Percentiles rank a stretch among this genome's conserved stretches.
phyloP scores from a whole-genome alignment of 2,113 vertebrate genomes.

The Climacteris rufus region DNA sequence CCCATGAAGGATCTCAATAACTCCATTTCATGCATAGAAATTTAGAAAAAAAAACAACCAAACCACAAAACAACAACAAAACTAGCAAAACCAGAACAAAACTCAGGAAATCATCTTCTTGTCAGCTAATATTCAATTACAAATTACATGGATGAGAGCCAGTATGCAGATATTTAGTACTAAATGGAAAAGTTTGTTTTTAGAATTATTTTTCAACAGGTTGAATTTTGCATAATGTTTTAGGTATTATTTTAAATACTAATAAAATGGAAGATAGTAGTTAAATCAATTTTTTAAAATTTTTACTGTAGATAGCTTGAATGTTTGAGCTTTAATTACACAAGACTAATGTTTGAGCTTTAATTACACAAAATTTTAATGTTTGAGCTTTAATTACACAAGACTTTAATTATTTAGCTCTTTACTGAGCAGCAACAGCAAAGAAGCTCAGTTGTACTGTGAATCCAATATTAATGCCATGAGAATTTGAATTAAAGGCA shows the following conservation, averaged over 20 bases:
- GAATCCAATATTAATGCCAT: not conserved
- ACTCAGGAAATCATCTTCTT: not conserved
- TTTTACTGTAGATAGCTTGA: not conserved
- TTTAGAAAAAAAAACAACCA: fast-evolving
- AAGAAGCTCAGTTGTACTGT: not conserved
- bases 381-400: too few species aligned
- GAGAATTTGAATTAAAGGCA: not conserved
- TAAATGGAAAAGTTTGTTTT: not conserved
- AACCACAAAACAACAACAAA: not conserved
- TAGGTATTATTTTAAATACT: not conserved
- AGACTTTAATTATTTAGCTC: not conserved
- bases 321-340: too few species aligned
- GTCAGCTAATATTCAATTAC: not conserved
- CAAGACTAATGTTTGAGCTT: too few species aligned
- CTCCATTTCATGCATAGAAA: not conserved
- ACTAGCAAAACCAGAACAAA: not conserved
- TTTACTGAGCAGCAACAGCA: not conserved
- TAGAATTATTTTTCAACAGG: not conserved
- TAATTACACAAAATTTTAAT: too few species aligned
- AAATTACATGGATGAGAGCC: not conserved
- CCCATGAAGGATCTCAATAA: not conserved
- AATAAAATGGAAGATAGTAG: not conserved
- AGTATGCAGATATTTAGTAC: not conserved
- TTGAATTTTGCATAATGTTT: not conserved
- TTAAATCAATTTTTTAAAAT: not conserved